Conservation (phyloP, 2,888 invertebrate species). For the Pheosia gnoma region DNA sequence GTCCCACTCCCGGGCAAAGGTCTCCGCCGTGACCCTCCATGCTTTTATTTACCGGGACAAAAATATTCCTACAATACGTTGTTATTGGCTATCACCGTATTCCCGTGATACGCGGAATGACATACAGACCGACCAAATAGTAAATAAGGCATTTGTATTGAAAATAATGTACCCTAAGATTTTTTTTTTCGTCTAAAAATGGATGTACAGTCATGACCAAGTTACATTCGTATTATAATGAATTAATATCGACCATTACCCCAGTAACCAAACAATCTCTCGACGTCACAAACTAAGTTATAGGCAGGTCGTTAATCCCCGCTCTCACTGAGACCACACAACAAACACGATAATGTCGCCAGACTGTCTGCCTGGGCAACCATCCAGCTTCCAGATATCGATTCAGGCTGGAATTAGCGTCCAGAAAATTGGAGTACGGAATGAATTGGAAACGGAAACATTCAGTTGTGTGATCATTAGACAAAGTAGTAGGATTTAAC, state of each 20-base stretch:
- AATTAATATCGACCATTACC: background rate
- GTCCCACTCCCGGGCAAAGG: too few species aligned
- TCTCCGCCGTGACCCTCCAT: too few species aligned
- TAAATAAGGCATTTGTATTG: too few species aligned
- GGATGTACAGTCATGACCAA: too few species aligned
- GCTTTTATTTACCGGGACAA: too few species aligned
- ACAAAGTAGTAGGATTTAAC: background rate
- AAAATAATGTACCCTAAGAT: too few species aligned
- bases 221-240: too few species aligned
- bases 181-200: too few species aligned
- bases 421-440: background rate
- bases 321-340: constrained; percentile 31
- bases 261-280: background rate
- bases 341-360: constrained; percentile 49
- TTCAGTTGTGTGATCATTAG: background rate
- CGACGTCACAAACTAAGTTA: background rate
- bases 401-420: constrained; percentile 57
- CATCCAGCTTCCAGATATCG: constrained; percentile 60
- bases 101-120: too few species aligned
- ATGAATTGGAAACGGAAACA: background rate
- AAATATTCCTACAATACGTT: too few species aligned
- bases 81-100: too few species aligned
- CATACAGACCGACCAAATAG: too few species aligned
- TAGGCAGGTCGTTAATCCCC: constrained; percentile 4
- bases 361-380: constrained; percentile 57